phyloP scores from a whole-genome alignment of 2,113 vertebrate genomes.

The Silurus glanis region DNA sequence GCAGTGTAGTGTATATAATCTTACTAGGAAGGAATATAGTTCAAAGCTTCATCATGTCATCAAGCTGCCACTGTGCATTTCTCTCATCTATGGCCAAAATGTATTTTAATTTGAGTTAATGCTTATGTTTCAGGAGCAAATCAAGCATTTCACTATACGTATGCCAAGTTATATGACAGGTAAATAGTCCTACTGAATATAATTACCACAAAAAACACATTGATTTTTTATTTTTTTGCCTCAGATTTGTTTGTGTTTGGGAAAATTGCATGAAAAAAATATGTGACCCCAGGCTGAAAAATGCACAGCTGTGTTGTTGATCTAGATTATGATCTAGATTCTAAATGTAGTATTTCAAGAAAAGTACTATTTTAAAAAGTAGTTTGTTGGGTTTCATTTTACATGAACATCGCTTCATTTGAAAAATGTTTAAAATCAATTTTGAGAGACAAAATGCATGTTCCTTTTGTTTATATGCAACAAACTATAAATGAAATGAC shows the following conservation, averaged over 20 bases:
- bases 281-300: not conserved
- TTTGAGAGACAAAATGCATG: not conserved
- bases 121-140: not conserved
- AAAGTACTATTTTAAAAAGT: not conserved
- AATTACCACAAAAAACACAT: not conserved
- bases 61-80: not conserved
- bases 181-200: not conserved
- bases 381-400: not conserved
- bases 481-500: too few relatives aligned
- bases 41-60: not conserved
- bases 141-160: not conserved
- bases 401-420: not conserved
- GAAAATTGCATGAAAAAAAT: not conserved
- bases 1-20: not conserved
- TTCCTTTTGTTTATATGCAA: too few relatives aligned
- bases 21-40: not conserved
- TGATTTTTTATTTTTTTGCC: not conserved
- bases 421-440: not conserved
- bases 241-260: not conserved
- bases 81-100: not conserved
- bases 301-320: not conserved
- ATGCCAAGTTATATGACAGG: slow-evolving; percentile 27
- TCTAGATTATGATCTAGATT: not conserved
- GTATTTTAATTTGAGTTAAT: not conserved
- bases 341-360: not conserved